phyloP scores from a whole-genome alignment of 2,113 vertebrate species.

The Cygnus atratus region DNA sequence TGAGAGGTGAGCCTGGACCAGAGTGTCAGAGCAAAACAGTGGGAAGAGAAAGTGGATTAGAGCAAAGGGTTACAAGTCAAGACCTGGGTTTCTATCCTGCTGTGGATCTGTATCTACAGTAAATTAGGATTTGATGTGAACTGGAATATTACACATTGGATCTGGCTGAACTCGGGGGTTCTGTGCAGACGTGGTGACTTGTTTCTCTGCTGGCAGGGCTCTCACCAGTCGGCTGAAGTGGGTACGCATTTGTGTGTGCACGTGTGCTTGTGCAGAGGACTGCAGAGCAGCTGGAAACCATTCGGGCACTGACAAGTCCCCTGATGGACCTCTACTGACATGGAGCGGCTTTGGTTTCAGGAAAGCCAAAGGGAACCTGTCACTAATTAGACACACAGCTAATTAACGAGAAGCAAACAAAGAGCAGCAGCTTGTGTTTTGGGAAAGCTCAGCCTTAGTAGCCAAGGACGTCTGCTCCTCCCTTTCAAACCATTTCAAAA shows the following conservation, averaged over 20 bases:
- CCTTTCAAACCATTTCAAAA: conserved; percentile 57
- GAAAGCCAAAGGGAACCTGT: conserved; percentile 67
- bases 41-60: background rate
- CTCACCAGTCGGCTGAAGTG: background rate
- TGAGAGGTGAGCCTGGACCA: background rate
- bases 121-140: background rate
- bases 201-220: background rate
- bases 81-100: background rate
- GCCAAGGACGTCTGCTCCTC: conserved; percentile 51
- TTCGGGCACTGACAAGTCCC: conserved; percentile 61
- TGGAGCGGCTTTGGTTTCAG: conserved; percentile 68
- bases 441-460: conserved; percentile 64
- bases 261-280: background rate
- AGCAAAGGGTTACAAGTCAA: background rate
- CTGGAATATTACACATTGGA: background rate
- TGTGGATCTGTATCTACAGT: background rate
- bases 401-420: conserved; percentile 74
- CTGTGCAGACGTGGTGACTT: background rate
- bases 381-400: conserved; percentile 74
- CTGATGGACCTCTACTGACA: conserved; percentile 63
- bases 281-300: conserved; percentile 65
- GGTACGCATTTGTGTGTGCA: background rate
- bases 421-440: conserved; percentile 69
- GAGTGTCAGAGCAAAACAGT: background rate
- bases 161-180: background rate